A percentile compares a stretch with the other conserved stretches of the same genome.
Conservation (phyloP, 2,888 invertebrate species). For the Agonopterix arenella region DNA sequence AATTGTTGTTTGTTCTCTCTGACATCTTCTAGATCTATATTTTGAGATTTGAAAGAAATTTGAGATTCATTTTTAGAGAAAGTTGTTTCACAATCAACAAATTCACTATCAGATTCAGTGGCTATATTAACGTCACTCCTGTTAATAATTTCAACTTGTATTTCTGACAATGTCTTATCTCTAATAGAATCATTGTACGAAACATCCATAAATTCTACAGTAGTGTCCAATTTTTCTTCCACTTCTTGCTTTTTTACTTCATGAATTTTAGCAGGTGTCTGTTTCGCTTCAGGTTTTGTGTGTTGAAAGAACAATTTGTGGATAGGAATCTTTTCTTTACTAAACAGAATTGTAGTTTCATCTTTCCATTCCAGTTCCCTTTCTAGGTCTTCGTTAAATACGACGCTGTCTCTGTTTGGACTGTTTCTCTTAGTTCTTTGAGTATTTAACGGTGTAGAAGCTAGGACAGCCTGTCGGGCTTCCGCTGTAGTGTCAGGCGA, state of each 20-base stretch:
- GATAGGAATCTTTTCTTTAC: slow-evolving; percentile 56
- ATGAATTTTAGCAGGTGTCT: slow-evolving; percentile 10
- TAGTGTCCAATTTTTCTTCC: slow-evolving; percentile 27
- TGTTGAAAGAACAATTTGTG: slow-evolving; percentile 31
- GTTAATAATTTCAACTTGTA: slow-evolving; percentile 8
- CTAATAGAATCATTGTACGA: slow-evolving; percentile 42
- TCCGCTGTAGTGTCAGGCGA: slow-evolving; percentile 10
- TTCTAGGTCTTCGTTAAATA: slow-evolving; percentile 61
- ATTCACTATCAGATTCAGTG: slow-evolving; percentile 57
- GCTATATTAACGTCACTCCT: neutral
- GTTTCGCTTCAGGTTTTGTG: neutral
- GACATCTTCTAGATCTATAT: neutral
- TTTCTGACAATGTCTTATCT: slow-evolving; percentile 33
- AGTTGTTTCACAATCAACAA: slow-evolving; percentile 65
- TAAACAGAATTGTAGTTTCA: slow-evolving; percentile 57
- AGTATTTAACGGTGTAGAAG: slow-evolving; percentile 50
- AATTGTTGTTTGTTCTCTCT: neutral
- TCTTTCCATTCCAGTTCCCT: slow-evolving; percentile 64
- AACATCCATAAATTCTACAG: slow-evolving; percentile 58
- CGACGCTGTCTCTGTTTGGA: slow-evolving; percentile 55
- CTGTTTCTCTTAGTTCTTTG: slow-evolving; percentile 44
- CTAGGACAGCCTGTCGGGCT: slow-evolving; percentile 19
- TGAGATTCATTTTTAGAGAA: slow-evolving; percentile 42
- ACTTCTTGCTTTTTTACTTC: neutral
- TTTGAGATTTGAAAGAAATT: neutral